Conservation (phyloP, 2,113 vertebrate genomes). For the Hippocampus comes region DNA sequence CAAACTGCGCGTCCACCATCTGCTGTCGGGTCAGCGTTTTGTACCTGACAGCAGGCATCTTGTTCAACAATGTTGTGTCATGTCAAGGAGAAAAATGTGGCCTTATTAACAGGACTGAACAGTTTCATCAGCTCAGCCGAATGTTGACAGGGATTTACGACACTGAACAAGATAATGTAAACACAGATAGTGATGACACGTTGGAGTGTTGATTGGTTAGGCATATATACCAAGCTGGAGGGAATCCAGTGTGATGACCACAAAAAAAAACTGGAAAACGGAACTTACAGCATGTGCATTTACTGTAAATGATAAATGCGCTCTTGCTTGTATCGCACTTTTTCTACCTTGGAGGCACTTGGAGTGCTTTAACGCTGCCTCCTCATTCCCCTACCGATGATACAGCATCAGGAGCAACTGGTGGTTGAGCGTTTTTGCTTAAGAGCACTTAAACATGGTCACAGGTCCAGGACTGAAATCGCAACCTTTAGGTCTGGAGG, state of each 20-base stretch:
- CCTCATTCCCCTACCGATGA: not conserved
- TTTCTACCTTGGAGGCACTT: not conserved
- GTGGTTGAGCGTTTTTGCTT: not conserved
- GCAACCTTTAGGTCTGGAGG: not conserved
- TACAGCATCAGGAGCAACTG: not conserved
- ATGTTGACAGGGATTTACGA: not conserved
- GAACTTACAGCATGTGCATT: not conserved
- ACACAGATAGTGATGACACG: not conserved
- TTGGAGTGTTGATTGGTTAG: not conserved
- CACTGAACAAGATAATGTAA: not conserved
- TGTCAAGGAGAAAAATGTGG: constrained; percentile 1
- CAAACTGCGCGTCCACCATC: constrained; percentile 41
- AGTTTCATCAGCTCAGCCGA: not conserved
- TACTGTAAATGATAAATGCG: not conserved
- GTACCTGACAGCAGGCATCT: constrained; percentile 46
- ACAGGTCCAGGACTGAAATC: not conserved
- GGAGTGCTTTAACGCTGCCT: not conserved
- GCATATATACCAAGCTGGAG: not conserved
- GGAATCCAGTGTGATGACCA: not conserved
- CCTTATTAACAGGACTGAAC: not conserved
- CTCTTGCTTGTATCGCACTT: not conserved
- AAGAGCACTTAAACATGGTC: not conserved
- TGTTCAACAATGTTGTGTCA: constrained; percentile 39
- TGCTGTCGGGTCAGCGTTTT: constrained; percentile 51
- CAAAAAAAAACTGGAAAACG: not conserved